Percentiles rank a stretch among this genome's conserved stretches.
phyloP scores from a whole-genome alignment of 2,888 invertebrate species.

The Molorchus minor region DNA sequence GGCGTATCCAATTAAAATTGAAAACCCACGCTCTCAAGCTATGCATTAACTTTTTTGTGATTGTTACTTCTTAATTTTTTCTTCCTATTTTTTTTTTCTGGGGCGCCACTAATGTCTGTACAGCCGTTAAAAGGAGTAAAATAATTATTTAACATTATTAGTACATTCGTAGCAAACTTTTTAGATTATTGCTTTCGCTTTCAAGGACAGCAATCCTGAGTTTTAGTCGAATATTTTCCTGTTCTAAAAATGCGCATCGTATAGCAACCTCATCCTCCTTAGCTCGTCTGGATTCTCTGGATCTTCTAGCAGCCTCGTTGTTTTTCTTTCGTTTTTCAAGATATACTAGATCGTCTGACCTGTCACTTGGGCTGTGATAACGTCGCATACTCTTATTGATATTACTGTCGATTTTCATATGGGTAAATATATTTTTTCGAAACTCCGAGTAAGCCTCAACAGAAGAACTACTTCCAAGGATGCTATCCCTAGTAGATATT shows the following conservation, averaged over 20 bases:
- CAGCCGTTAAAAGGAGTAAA: too few relatives aligned
- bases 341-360: constrained; percentile 76
- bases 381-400: constrained; percentile 77
- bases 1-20: too few relatives aligned
- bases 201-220: constrained; percentile 39
- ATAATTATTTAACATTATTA: too few relatives aligned
- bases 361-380: constrained; percentile 38
- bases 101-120: too few relatives aligned
- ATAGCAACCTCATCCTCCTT: constrained; percentile 93
- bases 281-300: constrained; percentile 85
- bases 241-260: constrained; percentile 82
- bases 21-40: too few relatives aligned
- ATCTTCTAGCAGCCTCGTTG: constrained; percentile 94
- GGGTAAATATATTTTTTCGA: constrained; percentile 72
- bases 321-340: constrained; percentile 88
- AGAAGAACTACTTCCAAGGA: constrained; percentile 57
- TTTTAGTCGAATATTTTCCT: constrained; percentile 40
- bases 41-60: too few relatives aligned
- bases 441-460: constrained; percentile 77
- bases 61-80: too few relatives aligned
- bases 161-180: too few relatives aligned
- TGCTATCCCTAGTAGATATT: constrained; percentile 44
- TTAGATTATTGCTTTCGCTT: too few relatives aligned
- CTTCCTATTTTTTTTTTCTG: too few relatives aligned
- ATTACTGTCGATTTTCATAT: constrained; percentile 69